These are phyloP conservation scores for Vanessa tameamea DNA, from an alignment of 1,140 invertebrate species.

Conservation along the genomic window DNA sequence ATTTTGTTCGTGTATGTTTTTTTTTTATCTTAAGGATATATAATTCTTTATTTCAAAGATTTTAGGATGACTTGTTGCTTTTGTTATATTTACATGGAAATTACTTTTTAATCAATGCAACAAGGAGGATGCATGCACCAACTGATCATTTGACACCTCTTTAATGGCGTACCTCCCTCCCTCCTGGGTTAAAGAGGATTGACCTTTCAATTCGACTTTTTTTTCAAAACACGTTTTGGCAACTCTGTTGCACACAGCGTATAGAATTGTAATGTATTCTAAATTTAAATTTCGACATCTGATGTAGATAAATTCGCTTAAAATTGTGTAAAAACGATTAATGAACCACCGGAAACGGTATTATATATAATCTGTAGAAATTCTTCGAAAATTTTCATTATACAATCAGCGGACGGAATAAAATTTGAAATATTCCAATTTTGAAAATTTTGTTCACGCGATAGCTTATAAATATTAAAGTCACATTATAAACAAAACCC, in stretches of 20 bases:
- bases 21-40: too few species aligned
- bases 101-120: conserved; percentile 12
- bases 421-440: conserved; percentile 16
- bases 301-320: neutral
- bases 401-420: neutral
- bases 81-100: neutral
- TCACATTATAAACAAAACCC: neutral
- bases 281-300: conserved; percentile 17
- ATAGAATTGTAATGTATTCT: conserved; percentile 30
- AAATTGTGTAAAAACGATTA: neutral
- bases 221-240: conserved; percentile 33
- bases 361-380: neutral
- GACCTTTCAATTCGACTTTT: conserved; percentile 36
- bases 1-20: neutral
- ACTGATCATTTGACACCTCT: conserved; percentile 30
- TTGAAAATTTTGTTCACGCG: conserved; percentile 29
- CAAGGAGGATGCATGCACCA: conserved; percentile 24
- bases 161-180: conserved; percentile 32
- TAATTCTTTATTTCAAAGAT: too few species aligned
- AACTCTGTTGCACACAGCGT: conserved; percentile 28
- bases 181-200: conserved; percentile 38
- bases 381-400: conserved; percentile 3
- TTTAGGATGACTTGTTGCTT: too few species aligned
- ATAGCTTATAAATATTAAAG: neutral
- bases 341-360: neutral